Evolutionary conservation across 2,113 vertebrate genomes (phyloP).

Genomic region (Clarias magur): DNA sequence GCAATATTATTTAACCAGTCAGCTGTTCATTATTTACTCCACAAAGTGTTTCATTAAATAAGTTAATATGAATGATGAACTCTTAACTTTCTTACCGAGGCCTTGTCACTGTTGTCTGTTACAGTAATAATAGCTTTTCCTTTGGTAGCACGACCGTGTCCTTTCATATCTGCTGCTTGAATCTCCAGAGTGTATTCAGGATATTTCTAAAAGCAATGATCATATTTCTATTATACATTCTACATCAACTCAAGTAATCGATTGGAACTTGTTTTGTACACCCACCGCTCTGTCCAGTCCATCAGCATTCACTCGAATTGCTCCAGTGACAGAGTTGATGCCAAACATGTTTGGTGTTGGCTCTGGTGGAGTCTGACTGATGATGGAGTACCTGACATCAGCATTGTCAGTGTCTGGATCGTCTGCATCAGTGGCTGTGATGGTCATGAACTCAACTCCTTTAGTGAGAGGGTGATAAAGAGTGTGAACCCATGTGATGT

Average conservation of each 20-base stretch:
- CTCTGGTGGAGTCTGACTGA: conserved; percentile 69
- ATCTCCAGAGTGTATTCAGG: conserved; percentile 73
- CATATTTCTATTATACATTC: neutral
- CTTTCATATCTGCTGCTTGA: conserved; percentile 72
- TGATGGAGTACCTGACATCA: conserved; percentile 75
- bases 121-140: conserved; percentile 73
- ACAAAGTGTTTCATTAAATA: neutral
- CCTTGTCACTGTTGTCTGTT: conserved; percentile 48
- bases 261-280: neutral
- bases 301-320: conserved; percentile 70
- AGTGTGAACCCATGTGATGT: neutral
- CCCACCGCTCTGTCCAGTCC: conserved; percentile 86
- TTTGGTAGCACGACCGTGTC: conserved; percentile 51
- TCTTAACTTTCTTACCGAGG: conserved; percentile 61
- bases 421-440: conserved; percentile 79
- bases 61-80: neutral
- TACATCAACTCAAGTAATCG: neutral
- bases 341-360: conserved; percentile 67
- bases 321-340: conserved; percentile 72
- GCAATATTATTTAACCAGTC: neutral
- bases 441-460: conserved; percentile 78
- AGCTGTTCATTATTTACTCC: neutral
- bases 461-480: conserved; percentile 17
- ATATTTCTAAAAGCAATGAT: conserved; percentile 61
- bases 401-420: conserved; percentile 68